These are phyloP conservation scores for Drosophila recens DNA, from an alignment of 2,888 invertebrate species.

Conservation along the genomic window DNA sequence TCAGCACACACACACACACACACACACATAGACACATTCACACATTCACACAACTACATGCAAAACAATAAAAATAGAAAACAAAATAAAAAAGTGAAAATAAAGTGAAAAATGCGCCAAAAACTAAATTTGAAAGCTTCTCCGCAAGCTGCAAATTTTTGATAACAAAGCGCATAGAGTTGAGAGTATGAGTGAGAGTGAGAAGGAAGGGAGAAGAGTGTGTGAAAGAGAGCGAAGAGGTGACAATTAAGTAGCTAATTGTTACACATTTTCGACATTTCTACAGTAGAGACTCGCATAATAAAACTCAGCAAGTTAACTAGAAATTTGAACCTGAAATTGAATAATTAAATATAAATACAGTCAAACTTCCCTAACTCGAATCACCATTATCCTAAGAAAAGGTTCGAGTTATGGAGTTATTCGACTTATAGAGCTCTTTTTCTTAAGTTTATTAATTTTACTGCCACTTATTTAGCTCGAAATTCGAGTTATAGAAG, in stretches of 20 bases:
- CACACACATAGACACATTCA: constrained; percentile 8
- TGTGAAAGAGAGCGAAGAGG: neutral
- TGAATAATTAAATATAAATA: neutral
- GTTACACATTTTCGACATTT: neutral
- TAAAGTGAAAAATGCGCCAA: constrained; percentile 49
- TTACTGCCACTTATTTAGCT: no score
- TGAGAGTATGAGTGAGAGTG: neutral
- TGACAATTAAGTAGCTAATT: constrained; percentile 8
- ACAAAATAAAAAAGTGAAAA: constrained; percentile 12
- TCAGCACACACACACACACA: constrained; percentile 25
- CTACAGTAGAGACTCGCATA: neutral
- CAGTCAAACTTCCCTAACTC: no score
- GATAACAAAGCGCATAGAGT: neutral
- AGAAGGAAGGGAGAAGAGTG: neutral
- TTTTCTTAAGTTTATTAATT: no score
- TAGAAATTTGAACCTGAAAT: neutral
- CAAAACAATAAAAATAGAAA: constrained; percentile 24
- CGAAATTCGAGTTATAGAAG: no score
- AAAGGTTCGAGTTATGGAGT: no score
- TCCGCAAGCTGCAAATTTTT: neutral
- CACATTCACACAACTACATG: constrained; percentile 16
- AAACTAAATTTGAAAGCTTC: constrained; percentile 71
- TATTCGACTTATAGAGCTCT: no score
- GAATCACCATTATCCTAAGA: no score
- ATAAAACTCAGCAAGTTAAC: neutral